Base-by-base conservation (phyloP, 1,140 invertebrate genomes). In the Meloidogyne hapla region DNA sequence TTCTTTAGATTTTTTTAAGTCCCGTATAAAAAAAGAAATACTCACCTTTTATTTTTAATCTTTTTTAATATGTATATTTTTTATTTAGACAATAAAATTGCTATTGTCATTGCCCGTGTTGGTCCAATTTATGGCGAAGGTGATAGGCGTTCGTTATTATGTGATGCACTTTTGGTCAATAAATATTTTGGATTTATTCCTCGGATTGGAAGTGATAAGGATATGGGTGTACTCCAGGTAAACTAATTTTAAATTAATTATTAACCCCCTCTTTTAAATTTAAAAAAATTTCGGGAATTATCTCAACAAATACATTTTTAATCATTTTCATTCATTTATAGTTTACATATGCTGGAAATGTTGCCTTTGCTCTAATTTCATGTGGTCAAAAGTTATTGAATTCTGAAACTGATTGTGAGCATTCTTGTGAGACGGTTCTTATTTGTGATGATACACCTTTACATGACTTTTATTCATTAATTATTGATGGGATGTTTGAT, bases 271-370 rank as follows among this genome's bases (percentile, higher is more conserved):
- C n/a, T n/a, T 8, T 75, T 74, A 66, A 74, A 13, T 70, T 23
- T 26, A 21, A 15, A n/a, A 40, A 69, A 6, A 33, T 25, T 26
- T 67, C n/a, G 13, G 5, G 5, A 15, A 4, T 65, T 21, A n/a
- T 65, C 0, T 26, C 23, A 6, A 23, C 40, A 15, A 15, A 6
- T 42, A 3, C n/a, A 6, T n/a, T 56, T 6, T 56, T 56, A 6
- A 6, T 56, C 8, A 6, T 56, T 21, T 56, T n/a, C 12, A 6
- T n/a, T 25, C 33, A 23, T 73, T 63, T 12, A 21, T 21, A 82
- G 82, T 74, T 82, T n/a, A 82, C 82, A 5, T 82, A 82, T 42
- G 81, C 79, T 45, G 81, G 82, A 15, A 82, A 82, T 71, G 82
- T 67, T 23, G 81, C 81, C 6, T 33, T 68, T 71, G 75, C 82